These are phyloP conservation scores for Hedya salicella DNA, from an alignment of 2,888 invertebrate species.

Conservation along the genomic window DNA sequence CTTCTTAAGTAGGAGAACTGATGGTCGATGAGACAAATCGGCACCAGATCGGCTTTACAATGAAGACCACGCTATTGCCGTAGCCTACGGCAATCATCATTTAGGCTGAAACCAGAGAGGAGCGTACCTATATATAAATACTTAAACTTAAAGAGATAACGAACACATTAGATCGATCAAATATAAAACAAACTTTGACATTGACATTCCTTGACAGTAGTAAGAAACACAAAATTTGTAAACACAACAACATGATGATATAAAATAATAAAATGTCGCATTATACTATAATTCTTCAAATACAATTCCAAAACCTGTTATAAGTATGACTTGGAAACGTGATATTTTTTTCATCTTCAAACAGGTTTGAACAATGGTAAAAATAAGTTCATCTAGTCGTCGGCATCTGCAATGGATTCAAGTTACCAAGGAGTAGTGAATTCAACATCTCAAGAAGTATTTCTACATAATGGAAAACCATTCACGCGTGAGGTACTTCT, in stretches of 20 bases:
- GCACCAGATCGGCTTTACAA: too few species aligned
- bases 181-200: too few species aligned
- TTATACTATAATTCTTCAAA: not conserved
- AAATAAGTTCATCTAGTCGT: too few species aligned
- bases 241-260: not conserved
- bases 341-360: not conserved
- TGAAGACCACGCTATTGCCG: too few species aligned
- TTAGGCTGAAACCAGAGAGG: too few species aligned
- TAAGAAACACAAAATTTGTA: not conserved
- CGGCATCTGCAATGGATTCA: slow-evolving; percentile 14
- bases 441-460: slow-evolving; percentile 9
- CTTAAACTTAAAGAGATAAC: too few species aligned
- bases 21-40: too few species aligned
- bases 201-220: not conserved
- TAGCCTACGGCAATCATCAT: too few species aligned
- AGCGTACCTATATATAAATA: too few species aligned
- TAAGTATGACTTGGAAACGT: not conserved
- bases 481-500: slow-evolving; percentile 60
- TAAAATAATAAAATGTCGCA: slow-evolving; percentile 7
- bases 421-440: slow-evolving; percentile 2
- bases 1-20: too few species aligned
- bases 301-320: too few species aligned
- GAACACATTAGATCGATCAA: not conserved
- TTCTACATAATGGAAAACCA: slow-evolving; percentile 49
- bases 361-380: not conserved